Conservation (phyloP, 2,113 vertebrate species). For the Siniperca chuatsi region DNA sequence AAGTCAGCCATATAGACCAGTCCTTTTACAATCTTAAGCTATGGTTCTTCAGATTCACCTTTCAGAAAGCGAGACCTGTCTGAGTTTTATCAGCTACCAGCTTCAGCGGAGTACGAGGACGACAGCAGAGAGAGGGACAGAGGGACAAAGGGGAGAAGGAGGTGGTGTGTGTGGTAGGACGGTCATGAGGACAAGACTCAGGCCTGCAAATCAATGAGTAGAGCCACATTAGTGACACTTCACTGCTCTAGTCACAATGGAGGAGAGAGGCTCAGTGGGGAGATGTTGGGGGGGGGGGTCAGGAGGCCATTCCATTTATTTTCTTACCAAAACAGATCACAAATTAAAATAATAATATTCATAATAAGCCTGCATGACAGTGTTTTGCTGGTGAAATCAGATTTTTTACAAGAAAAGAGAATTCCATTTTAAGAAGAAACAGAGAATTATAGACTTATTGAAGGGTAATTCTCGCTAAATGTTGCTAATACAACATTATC, state of each 20-base stretch:
- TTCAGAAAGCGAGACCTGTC: neutral
- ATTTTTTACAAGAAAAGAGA: neutral
- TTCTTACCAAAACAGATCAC: neutral
- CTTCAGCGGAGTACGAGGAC: slow-evolving; percentile 40
- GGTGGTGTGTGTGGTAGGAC: neutral
- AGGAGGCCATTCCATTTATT: neutral
- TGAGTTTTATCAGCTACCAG: neutral
- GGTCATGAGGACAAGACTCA: slow-evolving; percentile 14
- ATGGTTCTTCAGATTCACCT: neutral
- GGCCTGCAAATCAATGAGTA: slow-evolving; percentile 49
- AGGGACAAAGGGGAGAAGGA: neutral
- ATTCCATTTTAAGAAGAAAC: neutral
- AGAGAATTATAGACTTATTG: neutral
- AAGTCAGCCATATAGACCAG: no score
- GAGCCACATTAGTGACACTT: slow-evolving; percentile 64
- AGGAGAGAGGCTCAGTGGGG: neutral
- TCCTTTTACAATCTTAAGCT: neutral
- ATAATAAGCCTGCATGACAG: neutral
- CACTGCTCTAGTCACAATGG: slow-evolving; percentile 48
- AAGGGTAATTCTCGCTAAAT: neutral
- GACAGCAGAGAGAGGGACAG: neutral
- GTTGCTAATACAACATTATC: neutral
- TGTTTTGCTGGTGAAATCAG: neutral
- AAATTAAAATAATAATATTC: neutral
- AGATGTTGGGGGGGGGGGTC: no score